These are phyloP conservation scores for Eupithecia subfuscata DNA, from an alignment of 2,888 invertebrate genomes.

Conservation along the genomic window DNA sequence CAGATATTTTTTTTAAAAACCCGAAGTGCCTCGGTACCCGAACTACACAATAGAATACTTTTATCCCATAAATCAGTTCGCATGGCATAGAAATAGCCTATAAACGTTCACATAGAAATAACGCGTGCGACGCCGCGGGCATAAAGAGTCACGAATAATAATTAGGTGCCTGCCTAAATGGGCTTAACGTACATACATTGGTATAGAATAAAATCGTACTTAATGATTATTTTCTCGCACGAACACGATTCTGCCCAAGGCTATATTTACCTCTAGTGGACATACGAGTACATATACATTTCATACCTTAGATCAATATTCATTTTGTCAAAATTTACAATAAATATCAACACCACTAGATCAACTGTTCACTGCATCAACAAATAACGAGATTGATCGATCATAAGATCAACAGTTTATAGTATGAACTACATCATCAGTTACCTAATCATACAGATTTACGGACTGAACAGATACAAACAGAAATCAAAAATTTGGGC, in stretches of 20 bases:
- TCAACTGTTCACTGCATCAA: too few species aligned
- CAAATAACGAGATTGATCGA: too few species aligned
- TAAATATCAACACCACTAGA: too few species aligned
- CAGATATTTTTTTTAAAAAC: too few species aligned
- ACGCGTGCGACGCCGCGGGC: background rate
- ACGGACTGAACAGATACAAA: too few species aligned
- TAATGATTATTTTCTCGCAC: background rate
- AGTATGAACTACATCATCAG: too few species aligned
- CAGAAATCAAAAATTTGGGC: too few species aligned
- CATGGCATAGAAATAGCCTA: background rate
- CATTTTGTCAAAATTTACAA: too few species aligned
- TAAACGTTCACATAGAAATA: background rate
- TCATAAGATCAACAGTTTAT: too few species aligned
- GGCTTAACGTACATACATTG: background rate
- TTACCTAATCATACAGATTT: too few species aligned
- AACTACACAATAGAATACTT: background rate
- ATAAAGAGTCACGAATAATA: background rate
- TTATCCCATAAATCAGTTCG: background rate
- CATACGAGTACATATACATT: background rate
- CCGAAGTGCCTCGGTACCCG: too few species aligned
- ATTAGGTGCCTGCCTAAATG: background rate
- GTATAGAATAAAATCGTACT: background rate
- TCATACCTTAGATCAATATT: too few species aligned
- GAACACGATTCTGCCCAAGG: background rate
- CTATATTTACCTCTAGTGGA: background rate